Evolutionary conservation across 2,888 invertebrate genomes (phyloP).

Genomic region (Orthosia gothica): DNA sequence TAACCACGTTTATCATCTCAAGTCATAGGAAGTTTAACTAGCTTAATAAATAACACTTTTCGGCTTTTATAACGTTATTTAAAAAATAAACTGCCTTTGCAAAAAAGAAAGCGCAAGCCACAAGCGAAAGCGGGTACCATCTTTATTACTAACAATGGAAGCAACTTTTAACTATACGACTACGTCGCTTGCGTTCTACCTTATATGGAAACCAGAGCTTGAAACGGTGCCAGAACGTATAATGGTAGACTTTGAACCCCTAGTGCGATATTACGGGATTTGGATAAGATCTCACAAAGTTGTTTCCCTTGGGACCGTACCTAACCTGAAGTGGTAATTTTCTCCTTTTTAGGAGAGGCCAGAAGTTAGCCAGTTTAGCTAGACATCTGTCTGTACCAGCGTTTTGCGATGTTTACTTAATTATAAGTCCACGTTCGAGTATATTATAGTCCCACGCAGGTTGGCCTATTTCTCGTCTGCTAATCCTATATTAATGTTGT

Average conservation of each 20-base stretch:
- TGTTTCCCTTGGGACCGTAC: constrained; percentile 7
- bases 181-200: constrained; percentile 21
- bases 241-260: constrained; percentile 23
- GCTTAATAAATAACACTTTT: not conserved
- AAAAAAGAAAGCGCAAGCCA: not conserved
- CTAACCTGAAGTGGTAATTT: constrained; percentile 23
- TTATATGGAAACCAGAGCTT: constrained; percentile 41
- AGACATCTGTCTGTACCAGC: constrained; percentile 13
- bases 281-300: constrained; percentile 33
- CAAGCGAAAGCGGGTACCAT: constrained; percentile 14
- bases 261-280: constrained; percentile 29
- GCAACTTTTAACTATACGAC: constrained; percentile 5
- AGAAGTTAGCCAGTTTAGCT: constrained; percentile 4
- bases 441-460: constrained; percentile 40
- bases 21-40: not conserved
- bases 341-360: constrained; percentile 29
- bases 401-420: constrained; percentile 25
- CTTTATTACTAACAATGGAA: constrained; percentile 28
- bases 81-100: not conserved
- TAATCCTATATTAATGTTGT: constrained; percentile 22
- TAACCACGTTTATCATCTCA: no score
- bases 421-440: constrained; percentile 38
- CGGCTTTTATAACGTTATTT: no score
- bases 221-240: constrained; percentile 18
- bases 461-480: constrained; percentile 36